Evolutionary conservation across 2,888 invertebrate species (phyloP).

Genomic region (Lochmaea crataegi): DNA sequence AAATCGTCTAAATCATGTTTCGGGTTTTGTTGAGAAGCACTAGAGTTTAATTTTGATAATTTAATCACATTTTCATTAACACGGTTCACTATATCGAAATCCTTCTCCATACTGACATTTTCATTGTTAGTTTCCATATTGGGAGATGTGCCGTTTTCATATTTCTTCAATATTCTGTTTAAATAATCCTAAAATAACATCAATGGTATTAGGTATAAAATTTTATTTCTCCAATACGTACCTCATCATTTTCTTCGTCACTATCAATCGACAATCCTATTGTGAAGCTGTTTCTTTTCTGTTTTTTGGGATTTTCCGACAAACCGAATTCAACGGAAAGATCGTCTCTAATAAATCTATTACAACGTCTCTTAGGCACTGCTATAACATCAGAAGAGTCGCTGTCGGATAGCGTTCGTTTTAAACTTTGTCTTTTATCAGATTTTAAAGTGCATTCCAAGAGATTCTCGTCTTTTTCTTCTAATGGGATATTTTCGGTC

Average conservation of each 20-base stretch:
- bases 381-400: conserved; percentile 42
- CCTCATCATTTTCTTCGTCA: conserved; percentile 47
- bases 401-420: conserved; percentile 43
- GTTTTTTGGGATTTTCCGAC: conserved; percentile 26
- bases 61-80: conserved; percentile 36
- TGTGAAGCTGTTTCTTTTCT: not conserved
- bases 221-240: conserved; percentile 28
- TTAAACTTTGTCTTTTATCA: conserved; percentile 20
- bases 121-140: not conserved
- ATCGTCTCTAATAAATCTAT: conserved; percentile 54
- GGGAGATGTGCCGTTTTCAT: conserved; percentile 25
- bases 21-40: conserved; percentile 8
- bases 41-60: conserved; percentile 16
- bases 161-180: conserved; percentile 45
- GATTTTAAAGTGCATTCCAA: conserved; percentile 35
- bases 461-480: conserved; percentile 8
- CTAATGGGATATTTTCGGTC: not conserved
- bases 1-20: conserved; percentile 3
- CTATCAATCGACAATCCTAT: conserved; percentile 23
- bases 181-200: conserved; percentile 44
- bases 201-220: not conserved
- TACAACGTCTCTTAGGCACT: conserved; percentile 46
- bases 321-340: conserved; percentile 54
- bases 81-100: conserved; percentile 35
- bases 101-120: conserved; percentile 28